phyloP scores from a whole-genome alignment of 2,888 invertebrate genomes.

The Polyommatus iphigenia region DNA sequence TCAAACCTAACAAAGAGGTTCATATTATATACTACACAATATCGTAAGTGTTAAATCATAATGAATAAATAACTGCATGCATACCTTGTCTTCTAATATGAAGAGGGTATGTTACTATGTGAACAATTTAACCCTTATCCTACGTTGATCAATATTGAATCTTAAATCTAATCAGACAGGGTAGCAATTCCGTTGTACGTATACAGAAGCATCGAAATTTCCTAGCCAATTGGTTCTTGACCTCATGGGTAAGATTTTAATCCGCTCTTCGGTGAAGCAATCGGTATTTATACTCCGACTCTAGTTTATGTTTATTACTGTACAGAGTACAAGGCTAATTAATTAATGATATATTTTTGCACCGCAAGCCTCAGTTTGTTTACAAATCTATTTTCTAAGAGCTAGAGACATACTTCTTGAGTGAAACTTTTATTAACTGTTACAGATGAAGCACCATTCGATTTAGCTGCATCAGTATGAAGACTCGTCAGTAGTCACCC shows the following conservation, averaged over 20 bases:
- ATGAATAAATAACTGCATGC: slow-evolving; percentile 22
- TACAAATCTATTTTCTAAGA: not conserved
- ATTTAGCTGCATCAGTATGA: not conserved
- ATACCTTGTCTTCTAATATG: slow-evolving; percentile 24
- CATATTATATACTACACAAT: not conserved
- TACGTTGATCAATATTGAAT: slow-evolving; percentile 4
- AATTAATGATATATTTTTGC: slow-evolving; percentile 4
- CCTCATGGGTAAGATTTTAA: slow-evolving; percentile 29
- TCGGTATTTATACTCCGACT: slow-evolving; percentile 12
- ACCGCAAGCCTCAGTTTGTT: not conserved
- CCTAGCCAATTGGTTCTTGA: slow-evolving; percentile 29
- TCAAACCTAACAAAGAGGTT: not conserved
- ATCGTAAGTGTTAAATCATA: not conserved
- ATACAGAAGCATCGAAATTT: slow-evolving; percentile 23
- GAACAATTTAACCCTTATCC: slow-evolving; percentile 4
- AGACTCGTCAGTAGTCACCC: not conserved
- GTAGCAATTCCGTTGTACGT: slow-evolving; percentile 9
- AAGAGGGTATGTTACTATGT: slow-evolving; percentile 13
- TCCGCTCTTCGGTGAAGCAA: slow-evolving; percentile 23
- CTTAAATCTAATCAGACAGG: not conserved
- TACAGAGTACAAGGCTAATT: not conserved
- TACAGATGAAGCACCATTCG: not conserved
- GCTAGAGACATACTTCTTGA: too few relatives aligned
- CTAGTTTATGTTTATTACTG: slow-evolving; percentile 3
- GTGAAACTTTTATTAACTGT: not conserved